Conservation (phyloP, 2,113 vertebrate genomes). For the Salminus brasiliensis region DNA sequence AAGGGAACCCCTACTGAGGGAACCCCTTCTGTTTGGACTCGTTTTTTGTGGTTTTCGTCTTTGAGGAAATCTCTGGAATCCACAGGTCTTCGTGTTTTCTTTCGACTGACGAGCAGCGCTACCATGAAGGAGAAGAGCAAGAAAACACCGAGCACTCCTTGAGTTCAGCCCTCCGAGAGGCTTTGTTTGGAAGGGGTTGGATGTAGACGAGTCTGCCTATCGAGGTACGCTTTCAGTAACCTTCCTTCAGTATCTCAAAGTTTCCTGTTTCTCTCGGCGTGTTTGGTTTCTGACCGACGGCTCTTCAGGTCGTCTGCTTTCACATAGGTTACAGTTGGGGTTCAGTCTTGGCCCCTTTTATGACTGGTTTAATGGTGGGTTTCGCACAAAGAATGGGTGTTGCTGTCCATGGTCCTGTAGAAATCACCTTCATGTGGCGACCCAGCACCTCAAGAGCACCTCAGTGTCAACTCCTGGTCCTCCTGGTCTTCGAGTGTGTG, state of each 20-base stretch:
- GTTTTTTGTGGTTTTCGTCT: not conserved
- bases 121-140: not conserved
- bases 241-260: not conserved
- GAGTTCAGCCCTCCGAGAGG: not conserved
- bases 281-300: not conserved
- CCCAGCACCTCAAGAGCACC: not conserved
- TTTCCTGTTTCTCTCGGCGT: not conserved
- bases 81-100: conserved; percentile 61
- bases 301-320: not conserved
- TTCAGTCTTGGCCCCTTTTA: too few relatives aligned
- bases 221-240: conserved; percentile 24
- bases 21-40: not conserved
- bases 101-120: conserved; percentile 36
- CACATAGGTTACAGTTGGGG: not conserved
- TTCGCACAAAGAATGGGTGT: not conserved
- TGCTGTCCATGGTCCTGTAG: conserved; percentile 74
- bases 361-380: not conserved
- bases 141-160: conserved; percentile 40
- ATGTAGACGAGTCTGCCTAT: conserved; percentile 23
- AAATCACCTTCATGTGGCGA: not conserved
- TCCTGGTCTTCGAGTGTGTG: too few relatives aligned
- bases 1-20: not conserved
- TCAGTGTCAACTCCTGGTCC: too few relatives aligned
- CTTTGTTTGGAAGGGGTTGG: not conserved
- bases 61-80: conserved; percentile 51